phyloP scores from a whole-genome alignment of 2,888 invertebrate species.

The Zeuzera pyrina region DNA sequence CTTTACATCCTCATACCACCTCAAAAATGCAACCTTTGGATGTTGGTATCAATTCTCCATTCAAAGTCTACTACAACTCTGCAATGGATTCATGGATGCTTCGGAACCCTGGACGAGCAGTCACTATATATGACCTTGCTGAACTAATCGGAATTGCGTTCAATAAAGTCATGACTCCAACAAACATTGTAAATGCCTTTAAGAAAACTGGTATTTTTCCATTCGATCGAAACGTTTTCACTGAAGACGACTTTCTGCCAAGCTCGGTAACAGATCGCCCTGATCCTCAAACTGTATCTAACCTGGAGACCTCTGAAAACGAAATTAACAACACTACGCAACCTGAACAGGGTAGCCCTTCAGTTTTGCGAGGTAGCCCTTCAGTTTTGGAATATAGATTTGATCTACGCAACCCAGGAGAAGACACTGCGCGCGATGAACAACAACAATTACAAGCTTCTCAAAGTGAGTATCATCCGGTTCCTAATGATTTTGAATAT shows the following conservation, averaged over 20 bases:
- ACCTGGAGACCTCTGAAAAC: background rate
- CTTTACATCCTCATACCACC: conserved; percentile 36
- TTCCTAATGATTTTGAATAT: no score
- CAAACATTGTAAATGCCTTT: conserved; percentile 25
- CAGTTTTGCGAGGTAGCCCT: background rate
- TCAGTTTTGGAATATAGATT: no score
- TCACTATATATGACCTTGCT: conserved; percentile 32
- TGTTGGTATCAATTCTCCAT: conserved; percentile 31
- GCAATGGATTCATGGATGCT: conserved; percentile 28
- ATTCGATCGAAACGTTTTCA: conserved; percentile 21
- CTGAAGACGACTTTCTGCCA: conserved; percentile 22
- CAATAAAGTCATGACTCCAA: conserved; percentile 22
- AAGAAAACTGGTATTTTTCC: conserved; percentile 18
- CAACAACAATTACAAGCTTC: no score
- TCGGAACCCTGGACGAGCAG: conserved; percentile 29
- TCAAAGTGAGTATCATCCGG: no score
- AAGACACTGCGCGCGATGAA: no score
- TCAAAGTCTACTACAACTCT: conserved; percentile 28
- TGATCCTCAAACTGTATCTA: background rate
- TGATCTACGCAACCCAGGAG: no score
- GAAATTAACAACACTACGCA: background rate
- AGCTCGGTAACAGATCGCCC: conserved; percentile 14
- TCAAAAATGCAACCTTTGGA: conserved; percentile 41
- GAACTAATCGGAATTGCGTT: conserved; percentile 18
- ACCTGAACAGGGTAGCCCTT: background rate